Base-by-base conservation (phyloP, 2,797 vertebrate genomes). In the Pseudochirops corinnae region DNA sequence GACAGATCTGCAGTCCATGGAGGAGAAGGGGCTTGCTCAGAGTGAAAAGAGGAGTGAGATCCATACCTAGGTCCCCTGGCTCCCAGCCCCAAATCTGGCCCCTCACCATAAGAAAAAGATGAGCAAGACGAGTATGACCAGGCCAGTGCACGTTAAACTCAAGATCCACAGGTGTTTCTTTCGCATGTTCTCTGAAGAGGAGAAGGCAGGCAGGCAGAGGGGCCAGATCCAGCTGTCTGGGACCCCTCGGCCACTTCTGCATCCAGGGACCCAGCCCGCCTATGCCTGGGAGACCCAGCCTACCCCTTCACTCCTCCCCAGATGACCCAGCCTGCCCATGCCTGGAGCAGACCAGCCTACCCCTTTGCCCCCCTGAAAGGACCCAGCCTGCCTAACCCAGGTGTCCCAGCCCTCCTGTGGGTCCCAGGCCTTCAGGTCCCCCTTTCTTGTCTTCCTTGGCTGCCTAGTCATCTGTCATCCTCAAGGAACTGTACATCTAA, bases 71-170 rank as follows among this genome's bases (percentile, higher is more conserved):
- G 67, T 9, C 67, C n/a, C 67, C 67, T 7, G 57, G 58, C 31
- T 10, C n/a, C 67, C 21, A 39, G n/a, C 39, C 93, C 90, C 24
- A 0, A 3, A 39, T 60, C 62, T 26, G 9, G 74, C 39, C 5
- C 60, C 97, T 97, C 91, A n/a, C 98, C 97, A 98, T 95, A 97
- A 95, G 91, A 98, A 3, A 60, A 97, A 95, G 94, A 97, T 93
- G 90, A 91, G 33, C 60, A 24, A 58, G 90, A 93, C 97, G 46
- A 98, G 82, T 46, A 97, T 91, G 14, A 98, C 95, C 52, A 98
- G 96, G 50, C 94, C 96, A 0, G 96, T 95, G 0, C 97, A 98
- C 0, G 93, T 95, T 95, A 97, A 97, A 91, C 97, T 95, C 94
- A 98, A 92, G 0, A 93, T 94, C 96, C 95, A 97, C 94, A 98